Conservation (phyloP, 2,113 vertebrate species). For the Ptilonorhynchus violaceus region DNA sequence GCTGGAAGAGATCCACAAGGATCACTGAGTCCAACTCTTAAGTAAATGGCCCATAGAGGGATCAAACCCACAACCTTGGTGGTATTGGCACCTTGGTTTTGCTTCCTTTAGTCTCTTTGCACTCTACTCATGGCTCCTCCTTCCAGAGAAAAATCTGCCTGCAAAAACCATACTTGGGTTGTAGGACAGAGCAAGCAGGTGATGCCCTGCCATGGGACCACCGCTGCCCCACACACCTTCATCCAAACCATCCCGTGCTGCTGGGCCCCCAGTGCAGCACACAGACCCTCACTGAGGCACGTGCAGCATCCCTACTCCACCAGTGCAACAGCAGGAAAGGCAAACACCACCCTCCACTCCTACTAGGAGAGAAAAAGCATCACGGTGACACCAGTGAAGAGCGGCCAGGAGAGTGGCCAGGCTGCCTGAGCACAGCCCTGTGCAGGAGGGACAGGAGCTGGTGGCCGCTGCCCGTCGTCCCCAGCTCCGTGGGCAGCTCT, state of each 20-base stretch:
- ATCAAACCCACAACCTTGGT: neutral
- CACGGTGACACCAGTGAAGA: neutral
- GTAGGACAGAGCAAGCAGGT: neutral
- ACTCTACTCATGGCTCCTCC: fast-evolving
- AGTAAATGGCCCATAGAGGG: neutral
- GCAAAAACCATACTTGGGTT: neutral
- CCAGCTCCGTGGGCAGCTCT: neutral
- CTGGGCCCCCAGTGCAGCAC: neutral
- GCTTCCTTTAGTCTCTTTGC: neutral
- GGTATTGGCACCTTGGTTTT: neutral
- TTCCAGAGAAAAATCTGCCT: neutral
- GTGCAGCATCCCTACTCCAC: neutral
- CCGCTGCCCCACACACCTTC: neutral
- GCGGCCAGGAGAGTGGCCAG: neutral
- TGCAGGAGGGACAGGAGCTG: neutral
- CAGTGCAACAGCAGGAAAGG: neutral
- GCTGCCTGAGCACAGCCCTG: neutral
- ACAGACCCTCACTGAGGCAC: neutral
- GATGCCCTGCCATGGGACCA: neutral
- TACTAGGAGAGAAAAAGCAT: neutral
- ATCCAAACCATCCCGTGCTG: neutral
- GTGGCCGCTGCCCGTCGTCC: neutral
- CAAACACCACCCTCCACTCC: neutral
- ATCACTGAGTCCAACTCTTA: neutral
- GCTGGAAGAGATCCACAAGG: neutral